These are phyloP conservation scores for Copidosoma aretas DNA, from an alignment of 2,888 invertebrate species.

Conservation along the genomic window DNA sequence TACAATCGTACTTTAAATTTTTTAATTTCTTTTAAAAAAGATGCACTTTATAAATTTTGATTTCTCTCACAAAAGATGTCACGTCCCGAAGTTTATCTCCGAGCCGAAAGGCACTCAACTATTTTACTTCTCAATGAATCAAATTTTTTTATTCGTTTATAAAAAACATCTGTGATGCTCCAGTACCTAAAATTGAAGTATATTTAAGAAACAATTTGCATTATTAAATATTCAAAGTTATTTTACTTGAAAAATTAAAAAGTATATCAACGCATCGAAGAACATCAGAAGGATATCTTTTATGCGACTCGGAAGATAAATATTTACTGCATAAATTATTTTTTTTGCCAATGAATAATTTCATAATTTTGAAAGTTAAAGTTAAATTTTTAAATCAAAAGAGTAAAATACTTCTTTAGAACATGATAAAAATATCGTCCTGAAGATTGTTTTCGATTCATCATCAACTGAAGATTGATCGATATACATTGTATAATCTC, in stretches of 20 bases:
- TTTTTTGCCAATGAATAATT: no score
- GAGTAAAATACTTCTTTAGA: neutral
- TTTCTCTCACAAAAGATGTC: neutral
- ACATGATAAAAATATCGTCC: neutral
- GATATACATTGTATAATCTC: neutral
- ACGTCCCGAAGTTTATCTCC: neutral
- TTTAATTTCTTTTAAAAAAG: neutral
- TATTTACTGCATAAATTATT: no score
- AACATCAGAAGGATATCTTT: neutral
- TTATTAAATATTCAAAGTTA: neutral
- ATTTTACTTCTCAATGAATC: neutral
- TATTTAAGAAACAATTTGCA: neutral
- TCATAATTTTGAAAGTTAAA: neutral
- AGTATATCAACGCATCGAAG: neutral
- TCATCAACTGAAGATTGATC: neutral
- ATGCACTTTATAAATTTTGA: no score
- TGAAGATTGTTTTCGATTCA: conserved; percentile 1
- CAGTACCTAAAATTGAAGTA: neutral
- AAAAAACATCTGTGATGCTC: neutral
- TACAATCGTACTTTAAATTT: neutral
- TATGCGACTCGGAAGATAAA: neutral
- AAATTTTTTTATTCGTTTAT: neutral
- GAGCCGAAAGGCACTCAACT: neutral
- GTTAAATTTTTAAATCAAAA: neutral
- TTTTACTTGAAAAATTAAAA: neutral